Conservation (phyloP, 2,113 vertebrate genomes). For the Chaetodon trifascialis region DNA sequence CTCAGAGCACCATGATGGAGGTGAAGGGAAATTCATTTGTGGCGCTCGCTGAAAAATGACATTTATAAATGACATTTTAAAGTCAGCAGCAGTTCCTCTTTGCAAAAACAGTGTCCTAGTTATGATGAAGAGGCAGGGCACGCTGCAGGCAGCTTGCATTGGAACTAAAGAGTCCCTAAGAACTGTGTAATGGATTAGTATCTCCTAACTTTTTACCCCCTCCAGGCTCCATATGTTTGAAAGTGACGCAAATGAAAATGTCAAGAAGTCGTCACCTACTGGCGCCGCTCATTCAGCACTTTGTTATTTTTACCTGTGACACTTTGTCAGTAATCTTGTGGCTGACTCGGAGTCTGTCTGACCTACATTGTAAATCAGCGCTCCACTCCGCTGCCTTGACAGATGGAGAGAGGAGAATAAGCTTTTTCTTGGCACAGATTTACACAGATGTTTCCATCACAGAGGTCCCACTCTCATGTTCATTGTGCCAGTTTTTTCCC, state of each 20-base stretch:
- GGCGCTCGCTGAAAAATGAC: neutral
- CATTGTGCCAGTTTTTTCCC: neutral
- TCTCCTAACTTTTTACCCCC: neutral
- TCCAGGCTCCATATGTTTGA: neutral
- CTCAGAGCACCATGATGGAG: too few relatives aligned
- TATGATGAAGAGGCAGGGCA: neutral
- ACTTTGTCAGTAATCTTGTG: constrained; percentile 46
- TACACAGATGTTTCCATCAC: constrained; percentile 45
- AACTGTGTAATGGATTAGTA: neutral
- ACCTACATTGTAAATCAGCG: constrained; percentile 58
- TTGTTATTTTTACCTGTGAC: constrained; percentile 19
- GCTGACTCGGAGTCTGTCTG: constrained; percentile 39
- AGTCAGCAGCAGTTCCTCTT: too few relatives aligned
- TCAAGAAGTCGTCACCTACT: neutral
- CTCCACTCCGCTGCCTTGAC: constrained; percentile 33
- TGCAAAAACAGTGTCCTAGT: too few relatives aligned
- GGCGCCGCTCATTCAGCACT: neutral
- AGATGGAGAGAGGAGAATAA: constrained; percentile 61
- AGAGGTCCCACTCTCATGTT: constrained; percentile 20
- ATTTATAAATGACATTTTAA: too few relatives aligned
- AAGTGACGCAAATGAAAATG: neutral
- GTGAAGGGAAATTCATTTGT: neutral
- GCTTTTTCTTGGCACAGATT: constrained; percentile 61
- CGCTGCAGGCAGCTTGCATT: neutral
- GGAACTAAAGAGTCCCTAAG: neutral